A percentile compares a stretch with the other conserved stretches of the same genome.
Conservation (phyloP, 2,797 vertebrate genomes). For the Platyrinchus mystaceus region DNA sequence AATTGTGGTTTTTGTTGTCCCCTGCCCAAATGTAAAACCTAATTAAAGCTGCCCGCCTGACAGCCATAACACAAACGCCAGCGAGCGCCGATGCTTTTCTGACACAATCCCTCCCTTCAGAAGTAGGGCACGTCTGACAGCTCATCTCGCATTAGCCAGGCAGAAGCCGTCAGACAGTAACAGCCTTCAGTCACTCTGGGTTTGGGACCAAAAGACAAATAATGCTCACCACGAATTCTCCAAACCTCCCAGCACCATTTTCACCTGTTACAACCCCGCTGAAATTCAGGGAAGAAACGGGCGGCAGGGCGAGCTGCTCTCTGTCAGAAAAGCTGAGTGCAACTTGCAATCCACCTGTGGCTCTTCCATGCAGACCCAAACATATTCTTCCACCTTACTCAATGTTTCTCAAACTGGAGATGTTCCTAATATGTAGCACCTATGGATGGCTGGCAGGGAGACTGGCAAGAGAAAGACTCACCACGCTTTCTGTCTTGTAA, state of each 20-base stretch:
- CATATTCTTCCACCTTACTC: background rate
- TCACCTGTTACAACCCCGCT: accelerated
- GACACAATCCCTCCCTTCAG: background rate
- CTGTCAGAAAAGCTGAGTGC: accelerated
- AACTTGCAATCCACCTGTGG: background rate
- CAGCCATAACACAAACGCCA: accelerated
- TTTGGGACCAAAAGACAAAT: background rate
- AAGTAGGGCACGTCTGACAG: constrained; percentile 54
- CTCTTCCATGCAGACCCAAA: background rate
- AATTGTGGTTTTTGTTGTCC: background rate
- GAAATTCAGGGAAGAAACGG: background rate
- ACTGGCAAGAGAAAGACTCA: accelerated
- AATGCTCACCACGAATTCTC: background rate
- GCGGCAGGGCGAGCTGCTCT: background rate
- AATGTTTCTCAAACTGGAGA: accelerated
- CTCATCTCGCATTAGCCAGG: background rate
- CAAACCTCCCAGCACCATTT: background rate
- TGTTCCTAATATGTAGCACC: background rate
- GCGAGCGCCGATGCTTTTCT: accelerated
- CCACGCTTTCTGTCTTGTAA: background rate
- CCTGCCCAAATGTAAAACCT: background rate
- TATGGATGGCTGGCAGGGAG: background rate
- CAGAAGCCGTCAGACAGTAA: background rate
- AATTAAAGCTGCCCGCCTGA: constrained; percentile 22
- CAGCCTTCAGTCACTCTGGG: background rate